Percentiles rank a stretch among this genome's conserved stretches.
phyloP scores from a whole-genome alignment of 2,888 invertebrate genomes.

The Apodemia hepburni region DNA sequence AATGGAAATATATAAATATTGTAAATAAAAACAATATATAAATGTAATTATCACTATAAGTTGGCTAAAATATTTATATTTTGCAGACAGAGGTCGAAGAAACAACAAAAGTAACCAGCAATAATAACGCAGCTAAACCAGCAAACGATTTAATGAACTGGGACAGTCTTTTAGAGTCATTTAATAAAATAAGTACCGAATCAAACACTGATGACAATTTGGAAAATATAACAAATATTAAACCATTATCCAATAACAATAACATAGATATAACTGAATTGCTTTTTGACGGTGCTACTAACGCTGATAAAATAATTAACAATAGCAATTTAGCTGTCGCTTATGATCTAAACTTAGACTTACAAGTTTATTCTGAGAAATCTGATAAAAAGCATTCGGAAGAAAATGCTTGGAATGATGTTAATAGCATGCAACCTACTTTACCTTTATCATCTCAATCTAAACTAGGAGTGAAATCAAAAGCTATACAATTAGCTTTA shows the following conservation, averaged over 20 bases:
- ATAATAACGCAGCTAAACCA: conserved; percentile 39
- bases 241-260: conserved; percentile 39
- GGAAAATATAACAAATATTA: conserved; percentile 55
- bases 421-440: conserved; percentile 45
- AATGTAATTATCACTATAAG: no score
- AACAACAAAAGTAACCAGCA: conserved; percentile 37
- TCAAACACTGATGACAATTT: conserved; percentile 66
- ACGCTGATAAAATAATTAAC: conserved; percentile 46
- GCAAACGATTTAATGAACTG: conserved; percentile 58
- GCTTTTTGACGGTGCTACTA: conserved; percentile 55
- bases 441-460: conserved; percentile 32
- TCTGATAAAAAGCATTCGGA: conserved; percentile 43
- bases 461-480: conserved; percentile 56
- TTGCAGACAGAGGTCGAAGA: conserved; percentile 50
- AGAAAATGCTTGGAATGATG: conserved; percentile 47
- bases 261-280: conserved; percentile 64
- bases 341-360: conserved; percentile 54
- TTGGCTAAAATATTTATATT: conserved; percentile 15
- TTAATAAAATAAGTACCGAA: conserved; percentile 66
- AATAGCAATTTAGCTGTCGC: conserved; percentile 46
- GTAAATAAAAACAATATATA: no score
- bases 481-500: conserved; percentile 85
- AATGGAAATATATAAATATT: no score
- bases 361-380: conserved; percentile 43
- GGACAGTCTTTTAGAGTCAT: conserved; percentile 70